Evolutionary conservation across 2,113 vertebrate genomes (phyloP).

Genomic region (Platanista minor): DNA sequence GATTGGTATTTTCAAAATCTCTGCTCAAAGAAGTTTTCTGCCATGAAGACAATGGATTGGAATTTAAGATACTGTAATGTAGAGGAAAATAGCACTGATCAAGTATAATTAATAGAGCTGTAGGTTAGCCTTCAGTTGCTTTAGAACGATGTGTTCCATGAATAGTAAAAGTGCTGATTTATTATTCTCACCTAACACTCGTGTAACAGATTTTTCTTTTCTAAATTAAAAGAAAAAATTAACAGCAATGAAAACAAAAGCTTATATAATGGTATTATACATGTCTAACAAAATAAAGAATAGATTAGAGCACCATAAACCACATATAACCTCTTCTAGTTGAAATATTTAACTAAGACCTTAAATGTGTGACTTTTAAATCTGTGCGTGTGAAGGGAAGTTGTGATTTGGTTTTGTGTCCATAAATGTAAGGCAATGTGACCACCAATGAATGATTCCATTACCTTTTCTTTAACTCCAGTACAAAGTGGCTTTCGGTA

Average conservation of each 20-base stretch:
- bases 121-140: slow-evolving; percentile 32
- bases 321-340: slow-evolving; percentile 8
- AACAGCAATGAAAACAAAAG: background rate
- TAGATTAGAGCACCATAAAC: slow-evolving; percentile 9
- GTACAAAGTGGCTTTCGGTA: slow-evolving; percentile 60
- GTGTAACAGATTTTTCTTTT: slow-evolving; percentile 44
- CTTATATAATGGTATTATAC: background rate
- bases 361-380: slow-evolving; percentile 5
- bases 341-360: slow-evolving; percentile 40
- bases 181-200: slow-evolving; percentile 43
- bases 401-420: slow-evolving; percentile 31
- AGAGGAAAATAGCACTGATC: background rate
- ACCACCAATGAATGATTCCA: slow-evolving; percentile 27
- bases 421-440: slow-evolving; percentile 47
- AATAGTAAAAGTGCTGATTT: slow-evolving; percentile 46
- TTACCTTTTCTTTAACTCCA: slow-evolving; percentile 54
- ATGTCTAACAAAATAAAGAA: slow-evolving; percentile 38
- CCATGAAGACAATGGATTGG: background rate
- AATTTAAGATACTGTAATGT: background rate
- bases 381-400: background rate
- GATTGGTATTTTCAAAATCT: slow-evolving; percentile 28
- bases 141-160: slow-evolving; percentile 24
- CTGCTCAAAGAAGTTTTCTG: slow-evolving; percentile 11
- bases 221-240: slow-evolving; percentile 57
- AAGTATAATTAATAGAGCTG: background rate